phyloP scores from a whole-genome alignment of 2,113 vertebrate species.

The Symphodus melops region DNA sequence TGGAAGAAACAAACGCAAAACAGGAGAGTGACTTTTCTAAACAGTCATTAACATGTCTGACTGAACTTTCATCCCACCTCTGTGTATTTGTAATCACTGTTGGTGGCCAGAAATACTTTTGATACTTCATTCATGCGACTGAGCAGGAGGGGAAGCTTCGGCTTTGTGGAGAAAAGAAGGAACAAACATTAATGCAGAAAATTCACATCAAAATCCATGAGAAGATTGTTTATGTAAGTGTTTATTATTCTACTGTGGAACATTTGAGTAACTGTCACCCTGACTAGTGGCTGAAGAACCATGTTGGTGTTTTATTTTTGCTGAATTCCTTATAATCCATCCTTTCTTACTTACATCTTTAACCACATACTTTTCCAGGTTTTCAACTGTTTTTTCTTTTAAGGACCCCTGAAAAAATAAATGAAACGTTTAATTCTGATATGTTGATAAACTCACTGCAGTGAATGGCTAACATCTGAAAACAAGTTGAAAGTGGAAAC shows the following conservation, averaged over 20 bases:
- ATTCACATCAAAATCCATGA: neutral
- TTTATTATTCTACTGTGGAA: neutral
- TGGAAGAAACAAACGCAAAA: neutral
- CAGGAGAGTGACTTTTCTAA: neutral
- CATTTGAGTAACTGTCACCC: neutral
- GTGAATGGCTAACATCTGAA: neutral
- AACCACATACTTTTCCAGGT: conserved; percentile 95
- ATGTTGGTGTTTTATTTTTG: neutral
- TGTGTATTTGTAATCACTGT: conserved; percentile 98
- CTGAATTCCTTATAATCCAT: neutral
- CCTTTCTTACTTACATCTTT: conserved; percentile 90
- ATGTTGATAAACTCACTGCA: neutral
- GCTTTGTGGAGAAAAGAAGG: conserved; percentile 73
- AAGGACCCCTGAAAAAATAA: conserved; percentile 87
- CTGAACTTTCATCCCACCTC: conserved; percentile 84
- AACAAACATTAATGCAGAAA: neutral
- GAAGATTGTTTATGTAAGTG: too few relatives aligned
- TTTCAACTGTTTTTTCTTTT: conserved; percentile 97
- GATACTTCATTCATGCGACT: conserved; percentile 96
- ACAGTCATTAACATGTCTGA: neutral
- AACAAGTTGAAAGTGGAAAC: too few relatives aligned
- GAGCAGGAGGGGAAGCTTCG: conserved; percentile 92
- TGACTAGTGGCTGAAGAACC: neutral
- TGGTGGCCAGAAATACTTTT: conserved; percentile 96
- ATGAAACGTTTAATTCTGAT: neutral